A percentile compares a stretch with the other conserved stretches of the same genome.
phyloP scores from a whole-genome alignment of 2,888 invertebrate genomes.

The Dryobotodes eremita region DNA sequence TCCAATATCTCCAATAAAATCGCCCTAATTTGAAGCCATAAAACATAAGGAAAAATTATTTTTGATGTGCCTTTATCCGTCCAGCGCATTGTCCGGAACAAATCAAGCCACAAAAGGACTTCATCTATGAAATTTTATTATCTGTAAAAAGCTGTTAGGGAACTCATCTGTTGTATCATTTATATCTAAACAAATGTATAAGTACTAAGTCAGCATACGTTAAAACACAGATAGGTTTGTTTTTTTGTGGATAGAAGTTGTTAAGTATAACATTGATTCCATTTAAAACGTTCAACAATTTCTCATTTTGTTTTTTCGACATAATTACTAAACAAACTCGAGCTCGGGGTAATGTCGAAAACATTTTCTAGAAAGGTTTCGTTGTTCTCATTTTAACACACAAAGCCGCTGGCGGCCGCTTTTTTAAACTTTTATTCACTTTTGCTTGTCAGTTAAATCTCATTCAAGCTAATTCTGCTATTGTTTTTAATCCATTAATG shows the following conservation, averaged over 20 bases:
- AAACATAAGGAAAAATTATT: conserved; percentile 53
- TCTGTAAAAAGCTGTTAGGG: conserved; percentile 33
- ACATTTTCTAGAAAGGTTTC: conserved; percentile 40
- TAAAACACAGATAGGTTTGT: neutral
- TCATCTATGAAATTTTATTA: conserved; percentile 40
- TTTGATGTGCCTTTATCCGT: conserved; percentile 30
- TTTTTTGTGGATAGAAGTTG: conserved; percentile 12
- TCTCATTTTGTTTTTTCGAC: conserved; percentile 30
- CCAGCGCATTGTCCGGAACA: conserved; percentile 37
- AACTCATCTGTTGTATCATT: conserved; percentile 21
- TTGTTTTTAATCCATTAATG: conserved; percentile 24
- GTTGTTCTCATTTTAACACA: conserved; percentile 49
- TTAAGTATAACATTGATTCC: conserved; percentile 9
- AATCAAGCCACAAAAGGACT: conserved; percentile 49
- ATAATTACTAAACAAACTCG: conserved; percentile 39
- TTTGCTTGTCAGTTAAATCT: conserved; percentile 44
- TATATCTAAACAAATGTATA: neutral
- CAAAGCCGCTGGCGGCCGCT: conserved; percentile 27
- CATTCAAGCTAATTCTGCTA: conserved; percentile 26
- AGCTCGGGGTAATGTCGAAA: conserved; percentile 25
- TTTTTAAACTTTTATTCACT: conserved; percentile 40
- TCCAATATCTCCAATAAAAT: conserved; percentile 47
- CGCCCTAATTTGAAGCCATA: conserved; percentile 54
- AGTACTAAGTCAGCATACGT: neutral
- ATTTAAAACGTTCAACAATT: conserved; percentile 33